Evolutionary conservation across 1,140 invertebrate genomes (phyloP), one percentile per base, ranked within the genome.

Genomic region (Bombus terrestris): DNA sequence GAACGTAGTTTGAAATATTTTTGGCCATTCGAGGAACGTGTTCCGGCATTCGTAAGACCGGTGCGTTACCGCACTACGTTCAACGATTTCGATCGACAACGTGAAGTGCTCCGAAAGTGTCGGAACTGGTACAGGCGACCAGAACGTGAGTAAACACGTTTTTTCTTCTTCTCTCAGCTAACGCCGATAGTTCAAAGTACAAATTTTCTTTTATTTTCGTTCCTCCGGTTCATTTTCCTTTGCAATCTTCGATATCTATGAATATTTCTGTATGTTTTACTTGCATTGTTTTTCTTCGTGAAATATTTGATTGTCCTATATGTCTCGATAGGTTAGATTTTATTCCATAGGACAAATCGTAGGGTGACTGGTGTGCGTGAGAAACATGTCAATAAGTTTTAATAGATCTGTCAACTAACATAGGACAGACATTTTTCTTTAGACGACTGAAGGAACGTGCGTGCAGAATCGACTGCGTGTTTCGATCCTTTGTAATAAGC

Each of bases 61-160:
- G 74, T 57, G 43, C 69, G 83, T 66, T 66, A 72, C 73, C 79
- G 79, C 84, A 53, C 66, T 76, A 66, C 53, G n/a, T 62, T 28
- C 59, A 82, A 39, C 77, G 76, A 78, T 81, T 64, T 72, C 76
- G 74, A 85, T 88, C 83, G 78, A 32, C 59, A 71, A 75, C 74
- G 41, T 71, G 71, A 69, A 86, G 87, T 86, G 76, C 77, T 59
- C 80, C 18, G 84, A 59, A 84, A 79, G 72, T 84, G 76, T 72
- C 32, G 81, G 78, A 86, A 69, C 83, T 62, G n/a, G 66, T 59
- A 81, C 59, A 66, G 73, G 41, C 86, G 87, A 64, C 87, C 78
- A 89, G 83, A 88, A 89, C 87, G 88, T 91, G 88, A 91, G 89
- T 91, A 91, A 91, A 91, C 86, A 91, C 81, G 86, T 89, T 89